These are phyloP conservation scores for Caenorhabditis parvicauda DNA, from an alignment of 2,888 invertebrate genomes.

Conservation along the genomic window DNA sequence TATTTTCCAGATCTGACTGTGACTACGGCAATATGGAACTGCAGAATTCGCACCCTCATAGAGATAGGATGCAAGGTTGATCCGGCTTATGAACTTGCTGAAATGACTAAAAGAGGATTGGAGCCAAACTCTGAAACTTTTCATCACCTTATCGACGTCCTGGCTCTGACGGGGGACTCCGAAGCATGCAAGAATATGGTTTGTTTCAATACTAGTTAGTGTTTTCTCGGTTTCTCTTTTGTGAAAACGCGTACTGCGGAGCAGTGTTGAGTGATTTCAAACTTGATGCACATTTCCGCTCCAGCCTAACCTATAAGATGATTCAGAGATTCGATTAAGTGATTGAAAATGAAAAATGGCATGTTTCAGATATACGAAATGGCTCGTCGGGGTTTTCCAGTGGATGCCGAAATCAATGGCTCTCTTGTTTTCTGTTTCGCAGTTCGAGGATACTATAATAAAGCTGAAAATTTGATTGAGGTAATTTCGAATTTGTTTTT, in stretches of 20 bases:
- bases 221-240: background rate
- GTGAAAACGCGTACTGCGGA: too few relatives aligned
- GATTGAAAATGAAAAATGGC: background rate
- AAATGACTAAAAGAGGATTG: conserved; percentile 16
- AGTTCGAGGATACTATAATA: conserved; percentile 28
- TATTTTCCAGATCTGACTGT: too few relatives aligned
- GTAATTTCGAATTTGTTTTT: conserved; percentile 7
- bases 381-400: conserved; percentile 34
- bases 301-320: too few relatives aligned
- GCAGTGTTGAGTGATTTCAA: too few relatives aligned
- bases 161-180: conserved; percentile 20
- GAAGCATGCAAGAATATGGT: conserved; percentile 32
- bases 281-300: too few relatives aligned
- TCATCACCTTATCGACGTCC: conserved; percentile 15
- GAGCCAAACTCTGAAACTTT: conserved; percentile 30
- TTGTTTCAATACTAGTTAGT: background rate
- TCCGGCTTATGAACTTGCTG: conserved; percentile 17
- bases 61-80: conserved; percentile 37
- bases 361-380: conserved; percentile 25
- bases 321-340: too few relatives aligned
- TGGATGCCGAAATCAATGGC: conserved; percentile 31
- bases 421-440: conserved; percentile 37
- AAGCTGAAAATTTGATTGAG: conserved; percentile 36
- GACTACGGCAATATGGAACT: conserved; percentile 25
- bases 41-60: conserved; percentile 27